These are phyloP conservation scores for Dicrurus megarhynchus DNA, from an alignment of 2,113 vertebrate species.

Conservation along the genomic window DNA sequence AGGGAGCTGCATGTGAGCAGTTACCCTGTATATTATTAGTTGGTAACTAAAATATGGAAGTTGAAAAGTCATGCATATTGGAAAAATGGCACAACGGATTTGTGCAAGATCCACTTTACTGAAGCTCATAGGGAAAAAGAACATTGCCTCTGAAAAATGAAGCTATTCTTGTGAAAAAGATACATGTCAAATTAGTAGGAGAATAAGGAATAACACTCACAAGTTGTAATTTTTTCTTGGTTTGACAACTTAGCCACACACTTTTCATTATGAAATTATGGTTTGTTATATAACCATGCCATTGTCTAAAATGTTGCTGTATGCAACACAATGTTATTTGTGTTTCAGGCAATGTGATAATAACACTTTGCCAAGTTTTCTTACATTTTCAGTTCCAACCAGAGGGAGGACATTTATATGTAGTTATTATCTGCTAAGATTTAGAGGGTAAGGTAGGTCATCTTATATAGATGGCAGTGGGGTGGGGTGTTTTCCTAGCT, in stretches of 20 bases:
- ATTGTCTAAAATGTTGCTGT: neutral
- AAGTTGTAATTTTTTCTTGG: neutral
- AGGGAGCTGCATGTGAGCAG: neutral
- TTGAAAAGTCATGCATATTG: neutral
- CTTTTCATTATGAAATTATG: neutral
- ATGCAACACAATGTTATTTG: neutral
- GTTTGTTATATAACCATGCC: neutral
- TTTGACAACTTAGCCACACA: neutral
- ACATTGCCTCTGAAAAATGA: neutral
- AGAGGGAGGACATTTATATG: neutral
- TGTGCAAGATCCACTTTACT: neutral
- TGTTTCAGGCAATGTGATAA: neutral
- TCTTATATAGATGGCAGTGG: neutral
- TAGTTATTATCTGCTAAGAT: neutral
- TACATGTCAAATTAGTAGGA: neutral
- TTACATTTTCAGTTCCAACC: neutral
- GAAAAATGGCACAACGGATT: neutral
- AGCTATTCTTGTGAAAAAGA: neutral
- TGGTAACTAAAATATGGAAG: neutral
- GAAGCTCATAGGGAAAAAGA: neutral
- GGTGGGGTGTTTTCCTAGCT: neutral
- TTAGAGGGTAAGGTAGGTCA: neutral
- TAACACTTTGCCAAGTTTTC: neutral
- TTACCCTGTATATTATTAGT: neutral
- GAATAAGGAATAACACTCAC: neutral